Evolutionary conservation across 2,113 vertebrate genomes (phyloP).

Genomic region (Oreochromis spilurus): DNA sequence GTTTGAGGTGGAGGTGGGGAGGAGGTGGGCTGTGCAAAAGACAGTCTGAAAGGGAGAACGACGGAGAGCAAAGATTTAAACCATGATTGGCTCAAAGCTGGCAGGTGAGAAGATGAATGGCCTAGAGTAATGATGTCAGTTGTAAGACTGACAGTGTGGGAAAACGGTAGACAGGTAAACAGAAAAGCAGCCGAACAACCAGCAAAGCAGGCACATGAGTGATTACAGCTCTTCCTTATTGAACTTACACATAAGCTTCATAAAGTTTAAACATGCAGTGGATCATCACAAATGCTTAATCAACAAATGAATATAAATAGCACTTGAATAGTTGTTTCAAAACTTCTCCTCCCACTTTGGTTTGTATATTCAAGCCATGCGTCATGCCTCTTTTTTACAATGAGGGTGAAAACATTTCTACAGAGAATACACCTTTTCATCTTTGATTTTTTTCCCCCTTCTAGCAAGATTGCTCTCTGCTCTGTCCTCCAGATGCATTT

Average conservation of each 20-base stretch:
- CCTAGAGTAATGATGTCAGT: background rate
- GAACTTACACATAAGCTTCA: background rate
- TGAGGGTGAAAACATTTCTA: background rate
- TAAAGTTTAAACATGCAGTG: background rate
- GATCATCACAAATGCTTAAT: background rate
- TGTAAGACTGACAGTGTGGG: background rate
- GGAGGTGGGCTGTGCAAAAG: background rate
- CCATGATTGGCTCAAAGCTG: background rate
- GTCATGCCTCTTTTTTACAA: background rate
- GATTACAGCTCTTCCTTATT: background rate
- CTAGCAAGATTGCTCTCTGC: background rate
- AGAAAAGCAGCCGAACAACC: background rate
- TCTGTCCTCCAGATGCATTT: background rate
- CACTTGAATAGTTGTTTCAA: background rate
- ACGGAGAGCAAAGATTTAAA: background rate
- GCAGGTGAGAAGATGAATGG: background rate
- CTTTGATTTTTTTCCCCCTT: accelerated
- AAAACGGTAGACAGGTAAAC: background rate
- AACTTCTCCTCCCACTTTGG: background rate
- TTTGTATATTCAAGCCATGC: background rate
- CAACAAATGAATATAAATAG: background rate
- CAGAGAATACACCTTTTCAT: background rate
- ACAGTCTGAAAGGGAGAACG: background rate
- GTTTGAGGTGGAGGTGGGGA: background rate
- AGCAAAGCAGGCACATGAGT: background rate